Base-by-base conservation (phyloP, 37 sponge, comb jelly and placozoan genomes). In the Bolinopsis microptera region DNA sequence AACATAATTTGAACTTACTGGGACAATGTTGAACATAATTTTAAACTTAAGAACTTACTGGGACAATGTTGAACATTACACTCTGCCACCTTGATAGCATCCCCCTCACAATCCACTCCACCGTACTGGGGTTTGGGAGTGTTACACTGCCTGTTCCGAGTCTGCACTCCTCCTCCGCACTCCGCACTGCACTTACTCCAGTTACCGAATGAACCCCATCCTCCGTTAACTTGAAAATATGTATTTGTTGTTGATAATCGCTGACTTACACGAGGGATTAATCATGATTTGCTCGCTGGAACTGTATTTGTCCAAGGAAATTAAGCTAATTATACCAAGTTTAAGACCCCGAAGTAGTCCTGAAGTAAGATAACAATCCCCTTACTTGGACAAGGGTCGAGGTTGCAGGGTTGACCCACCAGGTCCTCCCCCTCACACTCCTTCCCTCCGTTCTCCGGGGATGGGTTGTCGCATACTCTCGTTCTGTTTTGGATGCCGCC, bases 91-190 rank as follows among this genome's bases (percentile, higher is more conserved):
- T 48, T 48, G 61, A 48, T 13, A 5, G 61, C 5, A 13, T 48
- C 61, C 61, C 61, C 61, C 61, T 48, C 9, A 48, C 61, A 48
- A 5, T 48, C 61, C 61, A 48, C 5, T 9, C 93, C 93, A 0
- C 93, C 93, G 27, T 69, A 72, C 0, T 69, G 76, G 35, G 93
- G 93, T 25, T 69, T 69, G 27, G 93, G 93, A 38, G 69, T 93
- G 38, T 93, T 69, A 38, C 93, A 93, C 34, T 26, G 38, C 33
- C 93, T 69, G 34, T 26, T 21, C 0, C 69, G 69, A 33, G 34
- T 69, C 38, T 72, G 74, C 1, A 8, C 0, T 0, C 93, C 93
- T 31, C 69, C 38, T 32, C 75, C 75, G 72, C 93, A 93, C 32
- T 69, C 23, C 74, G 5, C 39, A 1, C 74, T 69, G 38, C 93